Conservation (phyloP, 2,797 vertebrate species). For the Pterois miles region DNA sequence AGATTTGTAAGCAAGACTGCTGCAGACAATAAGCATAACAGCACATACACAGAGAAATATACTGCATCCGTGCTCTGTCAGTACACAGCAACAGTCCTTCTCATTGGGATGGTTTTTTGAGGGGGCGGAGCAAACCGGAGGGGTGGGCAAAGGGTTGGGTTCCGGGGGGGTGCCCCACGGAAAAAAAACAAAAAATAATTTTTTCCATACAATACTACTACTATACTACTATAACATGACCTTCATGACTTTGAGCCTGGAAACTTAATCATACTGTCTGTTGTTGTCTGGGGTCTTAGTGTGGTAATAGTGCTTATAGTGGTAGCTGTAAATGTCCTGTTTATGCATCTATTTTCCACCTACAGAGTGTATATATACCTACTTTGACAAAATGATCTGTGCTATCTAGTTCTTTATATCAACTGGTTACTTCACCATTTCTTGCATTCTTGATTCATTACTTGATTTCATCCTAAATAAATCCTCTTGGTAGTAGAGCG, state of each 20-base stretch:
- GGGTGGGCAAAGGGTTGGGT: too few relatives aligned
- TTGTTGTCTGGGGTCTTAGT: background rate
- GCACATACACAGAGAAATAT: too few relatives aligned
- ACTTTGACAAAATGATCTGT: background rate
- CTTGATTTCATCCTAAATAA: background rate
- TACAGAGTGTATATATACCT: background rate
- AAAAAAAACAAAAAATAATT: too few relatives aligned
- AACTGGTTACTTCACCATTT: background rate
- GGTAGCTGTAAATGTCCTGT: too few relatives aligned
- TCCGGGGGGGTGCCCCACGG: too few relatives aligned
- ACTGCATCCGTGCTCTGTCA: background rate
- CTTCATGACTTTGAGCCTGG: background rate
- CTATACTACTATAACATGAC: background rate
- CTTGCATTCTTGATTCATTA: background rate
- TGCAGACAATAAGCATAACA: too few relatives aligned
- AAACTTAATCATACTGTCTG: background rate
- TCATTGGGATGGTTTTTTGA: background rate
- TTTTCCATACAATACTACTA: too few relatives aligned
- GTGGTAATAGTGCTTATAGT: too few relatives aligned
- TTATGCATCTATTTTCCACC: background rate
- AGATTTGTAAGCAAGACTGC: background rate
- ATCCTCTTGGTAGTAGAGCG: background rate
- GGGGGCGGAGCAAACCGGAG: too few relatives aligned
- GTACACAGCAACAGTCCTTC: background rate
- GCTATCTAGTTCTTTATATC: too few relatives aligned